A percentile compares a stretch with the other conserved stretches of the same genome.
These are phyloP conservation scores for Peromyscus melanophrys DNA, from an alignment of 2,797 vertebrate genomes.

Conservation along the genomic window DNA sequence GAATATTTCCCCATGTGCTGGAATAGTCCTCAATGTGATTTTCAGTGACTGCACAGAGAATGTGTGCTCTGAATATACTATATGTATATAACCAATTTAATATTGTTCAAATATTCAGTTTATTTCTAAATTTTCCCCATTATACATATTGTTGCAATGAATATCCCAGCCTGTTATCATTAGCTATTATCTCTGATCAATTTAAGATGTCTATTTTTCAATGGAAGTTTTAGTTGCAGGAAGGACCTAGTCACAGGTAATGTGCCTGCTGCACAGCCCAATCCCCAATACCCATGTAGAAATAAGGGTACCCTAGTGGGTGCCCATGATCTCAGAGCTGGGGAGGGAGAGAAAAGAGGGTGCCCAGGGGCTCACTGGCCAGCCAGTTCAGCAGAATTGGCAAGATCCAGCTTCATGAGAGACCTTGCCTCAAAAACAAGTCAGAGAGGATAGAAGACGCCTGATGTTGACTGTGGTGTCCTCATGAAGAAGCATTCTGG, in stretches of 20 bases:
- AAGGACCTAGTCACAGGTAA: neutral
- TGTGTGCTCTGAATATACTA: neutral
- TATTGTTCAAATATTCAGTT: conserved; percentile 42
- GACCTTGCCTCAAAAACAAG: neutral
- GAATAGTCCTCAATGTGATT: neutral
- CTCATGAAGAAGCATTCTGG: neutral
- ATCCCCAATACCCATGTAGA: neutral
- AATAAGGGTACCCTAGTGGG: neutral
- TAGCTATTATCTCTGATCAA: conserved; percentile 14
- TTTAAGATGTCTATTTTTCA: conserved; percentile 49
- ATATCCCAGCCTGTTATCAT: neutral
- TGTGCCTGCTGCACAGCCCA: neutral
- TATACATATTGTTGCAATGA: conserved; percentile 35
- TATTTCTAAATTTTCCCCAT: conserved; percentile 17
- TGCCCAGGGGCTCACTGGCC: neutral
- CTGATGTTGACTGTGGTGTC: neutral
- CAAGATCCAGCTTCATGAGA: neutral
- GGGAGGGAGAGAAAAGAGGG: neutral
- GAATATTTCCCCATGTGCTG: neutral
- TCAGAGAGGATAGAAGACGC: neutral
- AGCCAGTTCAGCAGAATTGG: no score
- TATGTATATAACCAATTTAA: conserved; percentile 28
- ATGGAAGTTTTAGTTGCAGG: neutral
- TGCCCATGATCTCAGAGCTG: neutral
- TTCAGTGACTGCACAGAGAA: conserved; percentile 48